Conservation (phyloP, 2,888 invertebrate genomes). For the Phaedon cochleariae region DNA sequence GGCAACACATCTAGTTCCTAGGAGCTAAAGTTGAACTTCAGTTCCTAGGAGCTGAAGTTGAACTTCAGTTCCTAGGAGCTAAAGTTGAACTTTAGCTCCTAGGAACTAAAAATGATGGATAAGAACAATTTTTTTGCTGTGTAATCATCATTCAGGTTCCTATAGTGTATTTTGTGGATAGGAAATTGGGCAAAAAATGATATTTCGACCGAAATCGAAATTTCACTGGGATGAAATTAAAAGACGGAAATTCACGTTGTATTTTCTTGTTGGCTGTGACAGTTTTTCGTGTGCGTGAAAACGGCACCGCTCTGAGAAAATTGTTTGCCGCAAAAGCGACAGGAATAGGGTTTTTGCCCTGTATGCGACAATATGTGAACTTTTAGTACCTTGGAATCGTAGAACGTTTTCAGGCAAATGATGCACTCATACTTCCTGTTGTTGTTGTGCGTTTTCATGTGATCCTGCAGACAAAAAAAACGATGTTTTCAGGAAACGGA, state of each 20-base stretch:
- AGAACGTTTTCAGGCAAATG: slow-evolving; percentile 55
- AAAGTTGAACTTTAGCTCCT: no score
- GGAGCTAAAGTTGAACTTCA: no score
- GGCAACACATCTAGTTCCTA: no score
- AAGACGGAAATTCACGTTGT: slow-evolving; percentile 21
- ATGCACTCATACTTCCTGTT: slow-evolving; percentile 54
- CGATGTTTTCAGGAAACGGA: neutral
- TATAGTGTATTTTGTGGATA: no score
- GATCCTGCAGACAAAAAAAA: slow-evolving; percentile 48
- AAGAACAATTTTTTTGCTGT: no score
- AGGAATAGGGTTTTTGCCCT: slow-evolving; percentile 53
- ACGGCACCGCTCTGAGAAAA: slow-evolving; percentile 52
- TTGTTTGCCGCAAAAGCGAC: slow-evolving; percentile 53
- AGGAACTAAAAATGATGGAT: no score
- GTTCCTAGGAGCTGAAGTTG: no score
- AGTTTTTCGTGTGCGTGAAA: slow-evolving; percentile 41
- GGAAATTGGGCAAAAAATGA: no score
- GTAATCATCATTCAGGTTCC: no score
- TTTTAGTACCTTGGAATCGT: slow-evolving; percentile 54
- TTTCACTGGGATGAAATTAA: no score
- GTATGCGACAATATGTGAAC: slow-evolving; percentile 55
- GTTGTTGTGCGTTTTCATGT: slow-evolving; percentile 55
- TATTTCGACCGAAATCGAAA: no score
- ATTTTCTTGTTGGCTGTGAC: slow-evolving; percentile 33
- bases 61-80: no score